These are phyloP conservation scores for Martes martes DNA, from an alignment of 2,113 vertebrate genomes.

Conservation along the genomic window DNA sequence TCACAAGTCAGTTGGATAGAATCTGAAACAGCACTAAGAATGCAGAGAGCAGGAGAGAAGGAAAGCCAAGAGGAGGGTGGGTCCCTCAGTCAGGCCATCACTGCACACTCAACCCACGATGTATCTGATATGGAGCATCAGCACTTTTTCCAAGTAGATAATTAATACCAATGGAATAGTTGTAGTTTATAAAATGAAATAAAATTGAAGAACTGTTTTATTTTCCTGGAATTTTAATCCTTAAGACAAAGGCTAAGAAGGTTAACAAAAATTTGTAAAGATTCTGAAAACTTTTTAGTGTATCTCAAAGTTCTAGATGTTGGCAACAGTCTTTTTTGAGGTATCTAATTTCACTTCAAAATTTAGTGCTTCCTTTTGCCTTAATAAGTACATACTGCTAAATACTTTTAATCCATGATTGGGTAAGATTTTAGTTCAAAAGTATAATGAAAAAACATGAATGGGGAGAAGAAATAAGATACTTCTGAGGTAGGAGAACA, in stretches of 20 bases:
- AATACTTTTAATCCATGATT: not conserved
- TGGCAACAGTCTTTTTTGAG: not conserved
- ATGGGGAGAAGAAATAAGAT: not conserved
- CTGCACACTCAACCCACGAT: not conserved
- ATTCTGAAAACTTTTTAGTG: not conserved
- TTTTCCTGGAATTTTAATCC: not conserved
- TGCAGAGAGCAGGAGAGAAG: not conserved
- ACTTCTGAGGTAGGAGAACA: not conserved
- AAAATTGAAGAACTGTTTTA: not conserved
- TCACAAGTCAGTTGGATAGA: not conserved
- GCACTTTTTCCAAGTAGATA: not conserved
- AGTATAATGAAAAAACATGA: not conserved
- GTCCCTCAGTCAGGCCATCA: not conserved
- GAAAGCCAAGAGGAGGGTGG: not conserved
- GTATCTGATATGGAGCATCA: not conserved
- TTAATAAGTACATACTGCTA: not conserved
- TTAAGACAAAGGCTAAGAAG: not conserved
- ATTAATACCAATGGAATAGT: not conserved
- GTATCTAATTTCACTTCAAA: not conserved
- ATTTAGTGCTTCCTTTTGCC: not conserved
- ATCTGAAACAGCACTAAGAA: not conserved
- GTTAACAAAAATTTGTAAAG: not conserved
- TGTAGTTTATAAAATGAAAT: not conserved
- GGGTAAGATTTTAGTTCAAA: not conserved
- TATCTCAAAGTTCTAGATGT: not conserved